A percentile compares a stretch with the other conserved stretches of the same genome.
Evolutionary conservation across 2,888 invertebrate genomes (phyloP).

Genomic region (Stenoptilia bipunctidactyla): DNA sequence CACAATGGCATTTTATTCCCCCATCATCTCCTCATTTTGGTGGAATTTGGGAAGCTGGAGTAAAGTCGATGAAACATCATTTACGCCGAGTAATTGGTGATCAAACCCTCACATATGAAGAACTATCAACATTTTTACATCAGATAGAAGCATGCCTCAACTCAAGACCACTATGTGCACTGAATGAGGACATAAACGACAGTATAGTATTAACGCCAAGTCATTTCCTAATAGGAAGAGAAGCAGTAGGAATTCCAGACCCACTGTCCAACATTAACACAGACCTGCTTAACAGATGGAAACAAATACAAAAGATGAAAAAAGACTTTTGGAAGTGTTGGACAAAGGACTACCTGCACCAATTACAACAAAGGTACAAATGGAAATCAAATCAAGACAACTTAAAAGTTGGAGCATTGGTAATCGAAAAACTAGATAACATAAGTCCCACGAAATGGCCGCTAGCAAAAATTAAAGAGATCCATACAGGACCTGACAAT

Average conservation of each 20-base stretch:
- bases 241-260: background rate
- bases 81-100: too few relatives aligned
- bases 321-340: background rate
- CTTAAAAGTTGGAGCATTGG: background rate
- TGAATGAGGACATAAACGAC: too few relatives aligned
- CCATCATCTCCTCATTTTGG: background rate
- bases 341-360: background rate
- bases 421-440: background rate
- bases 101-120: too few relatives aligned
- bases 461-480: background rate
- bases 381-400: background rate
- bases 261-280: background rate
- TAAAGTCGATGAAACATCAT: too few relatives aligned
- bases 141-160: too few relatives aligned
- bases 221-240: too few relatives aligned
- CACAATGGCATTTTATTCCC: background rate
- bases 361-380: background rate
- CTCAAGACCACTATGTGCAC: too few relatives aligned
- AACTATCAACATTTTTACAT: too few relatives aligned
- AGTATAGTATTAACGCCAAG: too few relatives aligned
- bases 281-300: background rate
- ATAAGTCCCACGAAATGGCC: background rate
- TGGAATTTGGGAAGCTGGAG: too few relatives aligned
- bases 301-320: background rate
- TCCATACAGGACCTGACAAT: background rate